A percentile compares a stretch with the other conserved stretches of the same genome.
phyloP scores from a whole-genome alignment of 1,140 invertebrate genomes.

The Pseudomyrmex sp. region DNA sequence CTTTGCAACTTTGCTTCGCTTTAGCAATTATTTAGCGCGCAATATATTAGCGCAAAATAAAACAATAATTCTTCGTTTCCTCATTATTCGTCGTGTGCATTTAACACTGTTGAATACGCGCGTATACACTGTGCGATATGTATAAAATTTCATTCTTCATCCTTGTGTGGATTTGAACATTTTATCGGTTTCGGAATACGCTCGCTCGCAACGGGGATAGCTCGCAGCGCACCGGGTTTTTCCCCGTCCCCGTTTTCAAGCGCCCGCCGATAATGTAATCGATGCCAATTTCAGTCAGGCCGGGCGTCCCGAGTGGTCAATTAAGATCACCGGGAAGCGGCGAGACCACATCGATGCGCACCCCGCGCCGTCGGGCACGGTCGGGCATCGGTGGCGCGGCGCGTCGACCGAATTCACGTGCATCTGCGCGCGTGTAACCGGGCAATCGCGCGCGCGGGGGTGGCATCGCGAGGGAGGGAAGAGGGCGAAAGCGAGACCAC shows the following conservation, averaged over 20 bases:
- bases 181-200: neutral
- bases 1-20: too few relatives aligned
- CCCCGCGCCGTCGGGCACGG: conserved; percentile 65
- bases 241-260: conserved; percentile 55
- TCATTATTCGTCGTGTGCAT: too few relatives aligned
- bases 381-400: conserved; percentile 27
- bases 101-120: too few relatives aligned
- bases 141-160: neutral
- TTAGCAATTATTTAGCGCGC: too few relatives aligned
- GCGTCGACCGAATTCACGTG: conserved; percentile 67
- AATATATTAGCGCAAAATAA: too few relatives aligned
- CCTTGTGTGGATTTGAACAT: neutral
- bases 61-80: too few relatives aligned
- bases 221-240: conserved; percentile 26
- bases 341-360: conserved; percentile 64
- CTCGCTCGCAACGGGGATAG: neutral
- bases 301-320: conserved; percentile 68
- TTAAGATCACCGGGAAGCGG: conserved; percentile 72
- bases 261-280: conserved; percentile 65
- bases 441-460: conserved; percentile 30
- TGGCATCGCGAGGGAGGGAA: conserved; percentile 13
- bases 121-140: too few relatives aligned
- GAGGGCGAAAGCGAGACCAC: conserved; percentile 20
- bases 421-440: conserved; percentile 72
- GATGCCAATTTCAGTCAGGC: conserved; percentile 54